These are phyloP conservation scores for Bos taurus DNA, from an alignment of 2,113 vertebrate species.

Conservation along the genomic window ARS-UCD2.0 NC_037328.1:4334001-4334500, in stretches of 20 bases:
- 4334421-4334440: neutral
- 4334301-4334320: accelerated
- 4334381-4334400: neutral
- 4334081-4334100: neutral
- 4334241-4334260: neutral
- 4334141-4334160: neutral
- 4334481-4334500: accelerated
- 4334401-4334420: neutral
- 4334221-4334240: neutral
- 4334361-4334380: neutral
- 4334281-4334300: neutral
- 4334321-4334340: neutral
- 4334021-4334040: accelerated
- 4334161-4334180: neutral
- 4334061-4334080: neutral
- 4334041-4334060: neutral
- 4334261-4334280: neutral
- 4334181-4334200: neutral
- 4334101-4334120: neutral
- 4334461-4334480: neutral
- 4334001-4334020: neutral
- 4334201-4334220: neutral
- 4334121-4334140: neutral
- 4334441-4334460: neutral
- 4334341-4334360: neutral